Conservation (phyloP, 2,888 invertebrate genomes). For the Microctonus brassicae region DNA sequence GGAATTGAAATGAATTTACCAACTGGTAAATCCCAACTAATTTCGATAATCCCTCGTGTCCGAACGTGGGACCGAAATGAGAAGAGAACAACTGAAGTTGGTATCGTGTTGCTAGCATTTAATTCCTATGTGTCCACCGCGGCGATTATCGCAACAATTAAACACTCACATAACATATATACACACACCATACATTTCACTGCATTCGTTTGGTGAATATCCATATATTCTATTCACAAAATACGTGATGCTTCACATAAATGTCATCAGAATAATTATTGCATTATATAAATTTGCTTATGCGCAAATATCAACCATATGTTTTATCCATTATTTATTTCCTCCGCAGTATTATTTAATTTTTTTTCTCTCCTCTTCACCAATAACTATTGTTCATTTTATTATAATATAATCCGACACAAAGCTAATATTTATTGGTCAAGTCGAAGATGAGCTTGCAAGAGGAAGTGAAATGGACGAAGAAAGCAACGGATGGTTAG, state of each 20-base stretch:
- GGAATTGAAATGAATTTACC: neutral
- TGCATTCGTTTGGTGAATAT: no score
- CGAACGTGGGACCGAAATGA: neutral
- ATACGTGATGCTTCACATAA: no score
- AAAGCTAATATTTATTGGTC: neutral
- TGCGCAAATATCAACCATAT: no score
- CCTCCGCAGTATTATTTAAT: no score
- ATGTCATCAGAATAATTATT: no score
- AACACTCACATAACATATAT: neutral
- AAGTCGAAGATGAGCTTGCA: neutral
- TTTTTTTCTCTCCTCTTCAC: no score
- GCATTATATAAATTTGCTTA: no score
- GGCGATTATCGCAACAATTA: neutral
- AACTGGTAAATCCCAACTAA: constrained; percentile 11
- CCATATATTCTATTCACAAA: no score
- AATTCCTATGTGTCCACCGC: neutral
- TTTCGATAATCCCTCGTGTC: constrained; percentile 4
- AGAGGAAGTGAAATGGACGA: neutral
- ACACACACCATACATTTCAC: no score
- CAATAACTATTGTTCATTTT: no score
- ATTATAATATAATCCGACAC: neutral
- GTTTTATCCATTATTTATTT: no score
- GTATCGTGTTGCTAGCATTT: neutral
- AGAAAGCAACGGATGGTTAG: neutral
- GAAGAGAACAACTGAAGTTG: neutral